A percentile compares a stretch with the other conserved stretches of the same genome.
phyloP scores from a whole-genome alignment of 2,888 invertebrate species.

The Drosophila picticornis region DNA sequence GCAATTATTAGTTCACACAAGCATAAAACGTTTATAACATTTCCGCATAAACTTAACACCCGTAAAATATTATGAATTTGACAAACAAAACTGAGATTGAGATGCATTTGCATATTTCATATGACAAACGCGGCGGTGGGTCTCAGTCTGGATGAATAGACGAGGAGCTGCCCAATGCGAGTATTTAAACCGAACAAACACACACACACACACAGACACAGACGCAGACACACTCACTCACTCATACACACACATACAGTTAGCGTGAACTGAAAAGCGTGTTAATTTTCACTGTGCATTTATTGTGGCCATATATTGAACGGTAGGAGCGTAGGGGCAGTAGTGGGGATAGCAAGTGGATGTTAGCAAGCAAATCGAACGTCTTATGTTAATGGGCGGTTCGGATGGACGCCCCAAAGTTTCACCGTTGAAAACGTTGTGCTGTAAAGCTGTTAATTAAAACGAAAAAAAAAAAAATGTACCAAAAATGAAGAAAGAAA shows the following conservation, averaged over 20 bases:
- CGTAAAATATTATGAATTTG: conserved; percentile 73
- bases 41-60: conserved; percentile 77
- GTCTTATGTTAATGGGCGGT: conserved; percentile 76
- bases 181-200: conserved; percentile 37
- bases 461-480: conserved; percentile 70
- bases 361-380: conserved; percentile 57
- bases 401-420: conserved; percentile 65
- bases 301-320: conserved; percentile 69
- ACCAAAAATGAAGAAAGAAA: conserved; percentile 42
- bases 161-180: conserved; percentile 36
- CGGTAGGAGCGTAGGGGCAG: background rate
- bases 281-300: conserved; percentile 81
- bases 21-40: conserved; percentile 70
- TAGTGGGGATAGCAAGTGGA: conserved; percentile 9
- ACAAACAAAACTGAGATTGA: conserved; percentile 65
- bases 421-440: conserved; percentile 72
- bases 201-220: background rate
- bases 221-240: conserved; percentile 5
- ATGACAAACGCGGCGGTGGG: conserved; percentile 76
- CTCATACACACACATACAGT: conserved; percentile 33
- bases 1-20: conserved; percentile 76
- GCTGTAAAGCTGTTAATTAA: conserved; percentile 81
- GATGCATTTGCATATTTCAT: conserved; percentile 73
- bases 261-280: conserved; percentile 79
- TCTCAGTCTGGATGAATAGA: conserved; percentile 37